Base-by-base conservation (phyloP, 2,797 vertebrate genomes). In the Muraenolepis orangiensis region DNA sequence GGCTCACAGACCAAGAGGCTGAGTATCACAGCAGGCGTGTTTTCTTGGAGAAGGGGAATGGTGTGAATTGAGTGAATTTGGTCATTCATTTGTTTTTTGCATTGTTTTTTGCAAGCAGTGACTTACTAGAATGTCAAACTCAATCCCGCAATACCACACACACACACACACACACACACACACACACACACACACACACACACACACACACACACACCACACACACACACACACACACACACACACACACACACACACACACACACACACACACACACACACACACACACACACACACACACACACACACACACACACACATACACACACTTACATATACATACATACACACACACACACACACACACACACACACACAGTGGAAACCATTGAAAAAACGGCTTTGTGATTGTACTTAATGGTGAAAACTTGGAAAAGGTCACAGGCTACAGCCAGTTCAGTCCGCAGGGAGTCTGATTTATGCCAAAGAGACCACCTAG, bases 401-500 rank as follows among this genome's bases (percentile, higher is more conserved):
- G 38, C 51, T 72, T 70, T 66, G 74, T 42, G 20, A n/a, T 38
- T 42, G 70, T 30, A 28, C 26, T 32, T 72, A 11, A 14, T 81
- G 78, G 83, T n/a, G 70, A 80, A 71, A 82, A 73, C 13, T 31
- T 68, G 67, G 57, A 12, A 87, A 85, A 87, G 82, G 86, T 87
- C 85, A 81, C 71, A 83, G 79, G 83, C 80, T 57, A 77, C 74
- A n/a, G 82, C 66, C 83, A 83, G 78, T 86, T 80, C 77, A 80
- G 79, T 31, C 82, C 76, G 76, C 75, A 76, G 76, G 79, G 74
- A 74, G 70, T 84, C 6, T 7, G 1, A 68, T 76, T 76, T 76
- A 70, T 4, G 32, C 80, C 72, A 74, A 67, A 82, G 71, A 82
- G 86, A 88, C 87, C 87, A 89, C 85, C 87, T 84, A 80, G 84